A percentile compares a stretch with the other conserved stretches of the same genome.
These are phyloP conservation scores for Cyclopterus lumpus DNA, from an alignment of 2,797 vertebrate genomes.

Conservation along the genomic window DNA sequence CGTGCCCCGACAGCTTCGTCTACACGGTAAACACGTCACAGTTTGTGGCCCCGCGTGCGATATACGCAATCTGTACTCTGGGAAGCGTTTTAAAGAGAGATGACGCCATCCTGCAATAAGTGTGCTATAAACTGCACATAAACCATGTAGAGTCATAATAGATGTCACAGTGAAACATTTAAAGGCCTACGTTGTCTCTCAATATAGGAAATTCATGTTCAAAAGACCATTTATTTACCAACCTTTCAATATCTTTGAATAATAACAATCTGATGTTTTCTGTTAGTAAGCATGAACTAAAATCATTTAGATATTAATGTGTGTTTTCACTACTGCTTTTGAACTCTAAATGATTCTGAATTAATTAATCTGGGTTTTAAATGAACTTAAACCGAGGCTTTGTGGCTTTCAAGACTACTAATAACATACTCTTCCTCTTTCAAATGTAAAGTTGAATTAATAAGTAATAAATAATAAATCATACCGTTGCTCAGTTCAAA, in stretches of 20 bases:
- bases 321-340: background rate
- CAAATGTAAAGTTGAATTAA: background rate
- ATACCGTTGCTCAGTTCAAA: background rate
- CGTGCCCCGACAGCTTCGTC: slow-evolving; percentile 93
- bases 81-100: background rate
- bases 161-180: background rate
- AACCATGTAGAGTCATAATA: background rate
- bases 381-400: background rate
- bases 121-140: background rate
- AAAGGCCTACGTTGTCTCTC: background rate
- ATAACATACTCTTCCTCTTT: background rate
- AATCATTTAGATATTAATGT: background rate
- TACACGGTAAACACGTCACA: slow-evolving; percentile 87
- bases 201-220: background rate
- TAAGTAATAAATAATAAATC: slow-evolving; percentile 7
- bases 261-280: background rate
- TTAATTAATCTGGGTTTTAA: background rate
- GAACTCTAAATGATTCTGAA: background rate
- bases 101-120: too few relatives aligned
- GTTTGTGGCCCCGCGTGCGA: background rate
- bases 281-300: background rate
- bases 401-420: background rate
- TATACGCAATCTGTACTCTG: too few relatives aligned
- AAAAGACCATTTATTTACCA: background rate
- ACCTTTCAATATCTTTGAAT: background rate